phyloP scores from a whole-genome alignment of 1,140 invertebrate genomes.

The Vanessa tameamea region DNA sequence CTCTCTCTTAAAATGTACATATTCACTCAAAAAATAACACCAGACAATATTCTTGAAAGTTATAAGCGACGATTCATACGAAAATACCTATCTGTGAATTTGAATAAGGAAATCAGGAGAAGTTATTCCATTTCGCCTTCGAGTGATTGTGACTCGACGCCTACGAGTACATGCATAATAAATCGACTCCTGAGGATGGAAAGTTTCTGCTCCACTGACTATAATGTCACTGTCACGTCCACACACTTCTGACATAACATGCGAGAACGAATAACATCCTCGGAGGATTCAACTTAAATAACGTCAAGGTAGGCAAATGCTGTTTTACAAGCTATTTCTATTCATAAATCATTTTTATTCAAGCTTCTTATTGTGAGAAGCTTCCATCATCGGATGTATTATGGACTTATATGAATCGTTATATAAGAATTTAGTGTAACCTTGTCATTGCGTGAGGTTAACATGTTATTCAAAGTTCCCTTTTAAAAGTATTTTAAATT shows the following conservation, averaged over 20 bases:
- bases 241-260: not conserved
- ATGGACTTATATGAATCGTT: too few species aligned
- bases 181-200: slow-evolving; percentile 25
- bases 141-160: slow-evolving; percentile 33
- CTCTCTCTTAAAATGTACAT: not conserved
- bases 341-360: too few species aligned
- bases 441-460: too few species aligned
- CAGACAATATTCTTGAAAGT: not conserved
- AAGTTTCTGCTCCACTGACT: slow-evolving; percentile 2
- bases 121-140: slow-evolving; percentile 39
- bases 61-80: slow-evolving; percentile 10
- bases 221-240: not conserved
- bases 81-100: slow-evolving; percentile 28
- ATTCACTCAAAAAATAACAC: not conserved
- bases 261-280: not conserved
- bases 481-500: too few species aligned
- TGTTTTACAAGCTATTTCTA: too few species aligned
- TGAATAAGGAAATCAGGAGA: slow-evolving; percentile 45
- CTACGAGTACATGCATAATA: slow-evolving; percentile 34
- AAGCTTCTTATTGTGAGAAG: too few species aligned
- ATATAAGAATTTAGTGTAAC: too few species aligned
- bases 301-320: too few species aligned
- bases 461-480: too few species aligned
- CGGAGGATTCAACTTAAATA: not conserved
- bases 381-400: too few species aligned